phyloP scores from a whole-genome alignment of 2,113 vertebrate species.

The Scolopax mira region DNA sequence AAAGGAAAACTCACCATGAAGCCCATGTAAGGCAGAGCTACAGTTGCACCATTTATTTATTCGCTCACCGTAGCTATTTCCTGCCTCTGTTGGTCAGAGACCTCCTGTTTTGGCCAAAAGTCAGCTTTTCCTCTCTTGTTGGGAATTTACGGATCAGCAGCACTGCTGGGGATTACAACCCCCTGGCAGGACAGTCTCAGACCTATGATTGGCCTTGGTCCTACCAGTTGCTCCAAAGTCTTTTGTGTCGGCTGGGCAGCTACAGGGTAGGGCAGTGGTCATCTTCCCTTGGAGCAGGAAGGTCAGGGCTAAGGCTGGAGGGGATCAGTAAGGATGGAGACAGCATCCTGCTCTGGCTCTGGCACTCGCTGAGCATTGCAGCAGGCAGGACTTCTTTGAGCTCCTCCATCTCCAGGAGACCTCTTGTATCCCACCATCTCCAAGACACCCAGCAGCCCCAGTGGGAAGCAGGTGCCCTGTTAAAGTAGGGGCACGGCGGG shows the following conservation, averaged over 20 bases:
- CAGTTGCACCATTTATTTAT: conserved; percentile 53
- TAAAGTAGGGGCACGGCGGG: background rate
- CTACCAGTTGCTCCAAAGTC: background rate
- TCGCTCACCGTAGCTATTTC: conserved; percentile 43
- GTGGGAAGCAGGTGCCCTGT: background rate
- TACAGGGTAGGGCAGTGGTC: background rate
- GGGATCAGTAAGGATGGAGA: background rate
- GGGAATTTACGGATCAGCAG: background rate
- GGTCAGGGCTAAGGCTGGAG: background rate
- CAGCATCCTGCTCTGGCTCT: background rate
- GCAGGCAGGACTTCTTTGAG: background rate
- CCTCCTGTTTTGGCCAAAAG: conserved; percentile 47
- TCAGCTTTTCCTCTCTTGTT: conserved; percentile 24
- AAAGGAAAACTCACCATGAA: conserved; percentile 57
- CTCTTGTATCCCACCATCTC: background rate
- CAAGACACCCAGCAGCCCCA: background rate
- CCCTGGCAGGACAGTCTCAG: background rate
- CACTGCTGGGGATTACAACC: background rate
- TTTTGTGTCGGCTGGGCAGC: background rate
- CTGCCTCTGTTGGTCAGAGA: conserved; percentile 57
- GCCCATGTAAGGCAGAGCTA: conserved; percentile 59
- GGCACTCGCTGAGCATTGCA: background rate
- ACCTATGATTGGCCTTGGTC: fast-evolving
- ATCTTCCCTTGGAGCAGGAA: background rate
- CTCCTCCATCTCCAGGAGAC: background rate